Evolutionary conservation across 2,888 invertebrate genomes (phyloP).

Genomic region (Invenusta paracnida): DNA sequence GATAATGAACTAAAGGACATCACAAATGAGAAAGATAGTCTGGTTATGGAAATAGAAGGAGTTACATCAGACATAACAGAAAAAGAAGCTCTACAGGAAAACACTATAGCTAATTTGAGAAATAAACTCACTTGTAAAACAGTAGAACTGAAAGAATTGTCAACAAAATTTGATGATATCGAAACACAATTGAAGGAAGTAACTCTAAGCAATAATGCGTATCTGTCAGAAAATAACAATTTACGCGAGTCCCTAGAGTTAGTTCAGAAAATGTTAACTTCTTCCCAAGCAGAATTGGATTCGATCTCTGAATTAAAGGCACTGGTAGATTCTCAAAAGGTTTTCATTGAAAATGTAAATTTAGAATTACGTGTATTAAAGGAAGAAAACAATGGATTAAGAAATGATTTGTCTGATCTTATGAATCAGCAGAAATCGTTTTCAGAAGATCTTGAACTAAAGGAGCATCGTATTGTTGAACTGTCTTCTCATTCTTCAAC

Average conservation of each 20-base stretch:
- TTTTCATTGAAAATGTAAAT: background rate
- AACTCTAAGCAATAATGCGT: background rate
- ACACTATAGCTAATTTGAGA: background rate
- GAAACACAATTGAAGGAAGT: slow-evolving; percentile 28
- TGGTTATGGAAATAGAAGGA: background rate
- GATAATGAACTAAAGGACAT: background rate
- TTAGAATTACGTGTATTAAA: background rate
- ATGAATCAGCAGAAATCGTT: background rate
- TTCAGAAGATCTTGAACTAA: background rate
- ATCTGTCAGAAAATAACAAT: background rate
- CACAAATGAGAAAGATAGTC: background rate
- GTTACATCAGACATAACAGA: background rate
- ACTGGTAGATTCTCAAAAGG: background rate
- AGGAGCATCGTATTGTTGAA: background rate
- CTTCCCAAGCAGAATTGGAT: background rate
- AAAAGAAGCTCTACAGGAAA: background rate
- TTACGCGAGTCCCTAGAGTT: background rate
- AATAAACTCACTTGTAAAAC: background rate
- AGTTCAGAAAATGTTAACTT: background rate
- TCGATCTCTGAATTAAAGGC: background rate
- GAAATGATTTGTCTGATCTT: background rate
- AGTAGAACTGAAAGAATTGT: slow-evolving; percentile 5
- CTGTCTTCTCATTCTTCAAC: background rate
- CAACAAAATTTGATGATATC: background rate
- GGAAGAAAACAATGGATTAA: slow-evolving; percentile 16